Conservation (phyloP, 2,113 vertebrate species). For the Eurystomus gularis region DNA sequence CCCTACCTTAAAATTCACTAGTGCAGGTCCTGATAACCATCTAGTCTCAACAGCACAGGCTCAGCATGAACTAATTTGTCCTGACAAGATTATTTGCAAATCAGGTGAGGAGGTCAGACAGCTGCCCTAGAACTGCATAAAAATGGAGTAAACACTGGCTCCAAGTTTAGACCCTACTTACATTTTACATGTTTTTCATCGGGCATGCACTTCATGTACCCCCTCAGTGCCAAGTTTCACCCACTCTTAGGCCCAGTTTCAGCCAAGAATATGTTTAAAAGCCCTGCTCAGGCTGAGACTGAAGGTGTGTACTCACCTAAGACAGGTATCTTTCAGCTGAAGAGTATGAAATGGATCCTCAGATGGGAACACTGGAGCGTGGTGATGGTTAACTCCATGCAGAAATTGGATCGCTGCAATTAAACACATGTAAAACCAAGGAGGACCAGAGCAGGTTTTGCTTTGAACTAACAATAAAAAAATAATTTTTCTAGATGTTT, state of each 20-base stretch:
- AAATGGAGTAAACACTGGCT: background rate
- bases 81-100: constrained; percentile 61
- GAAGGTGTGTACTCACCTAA: background rate
- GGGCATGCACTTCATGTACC: background rate
- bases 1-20: constrained; percentile 26
- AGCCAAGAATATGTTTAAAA: background rate
- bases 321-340: background rate
- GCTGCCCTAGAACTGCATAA: background rate
- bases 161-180: background rate
- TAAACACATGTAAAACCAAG: background rate
- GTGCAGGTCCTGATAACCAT: constrained; percentile 34
- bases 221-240: background rate
- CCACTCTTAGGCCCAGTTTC: background rate
- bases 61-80: constrained; percentile 45
- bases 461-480: background rate
- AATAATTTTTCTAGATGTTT: background rate
- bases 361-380: background rate
- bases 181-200: background rate
- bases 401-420: background rate
- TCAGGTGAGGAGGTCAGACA: constrained; percentile 60
- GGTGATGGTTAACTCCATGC: background rate
- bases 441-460: background rate
- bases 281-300: background rate
- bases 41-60: constrained; percentile 12
- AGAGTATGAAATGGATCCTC: background rate